These are phyloP conservation scores for Dryadula phaetusa DNA, from an alignment of 2,888 invertebrate genomes.

Conservation along the genomic window DNA sequence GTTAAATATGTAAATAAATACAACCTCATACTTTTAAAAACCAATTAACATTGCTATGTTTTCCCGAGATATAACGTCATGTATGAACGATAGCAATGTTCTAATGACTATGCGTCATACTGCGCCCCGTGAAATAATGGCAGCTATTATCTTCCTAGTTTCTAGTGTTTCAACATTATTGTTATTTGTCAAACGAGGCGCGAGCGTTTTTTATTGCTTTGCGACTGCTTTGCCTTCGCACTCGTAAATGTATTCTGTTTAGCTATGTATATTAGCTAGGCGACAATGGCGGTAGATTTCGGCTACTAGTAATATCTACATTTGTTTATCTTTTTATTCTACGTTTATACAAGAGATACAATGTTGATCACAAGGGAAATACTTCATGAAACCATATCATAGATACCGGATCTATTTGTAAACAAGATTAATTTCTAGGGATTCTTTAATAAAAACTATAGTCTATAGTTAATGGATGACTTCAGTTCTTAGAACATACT, in stretches of 20 bases:
- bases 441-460: conserved; percentile 37
- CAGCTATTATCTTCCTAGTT: conserved; percentile 29
- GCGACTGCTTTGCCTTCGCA: conserved; percentile 19
- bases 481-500: conserved; percentile 20
- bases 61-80: background rate
- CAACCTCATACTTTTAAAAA: background rate
- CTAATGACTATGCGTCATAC: conserved; percentile 33
- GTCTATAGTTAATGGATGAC: conserved; percentile 9
- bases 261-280: background rate
- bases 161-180: conserved; percentile 24
- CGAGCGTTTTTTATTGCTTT: conserved; percentile 15
- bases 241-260: background rate
- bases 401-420: conserved; percentile 37
- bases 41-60: background rate
- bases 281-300: background rate
- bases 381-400: conserved; percentile 42
- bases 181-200: conserved; percentile 15
- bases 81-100: conserved; percentile 13
- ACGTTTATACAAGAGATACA: background rate
- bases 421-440: conserved; percentile 47
- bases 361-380: conserved; percentile 19
- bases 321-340: background rate
- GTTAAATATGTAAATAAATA: background rate
- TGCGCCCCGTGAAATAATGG: conserved; percentile 21
- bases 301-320: background rate